A percentile compares a stretch with the other conserved stretches of the same genome.
phyloP scores from a whole-genome alignment of 2,888 invertebrate genomes.

The Andrena minutula region DNA sequence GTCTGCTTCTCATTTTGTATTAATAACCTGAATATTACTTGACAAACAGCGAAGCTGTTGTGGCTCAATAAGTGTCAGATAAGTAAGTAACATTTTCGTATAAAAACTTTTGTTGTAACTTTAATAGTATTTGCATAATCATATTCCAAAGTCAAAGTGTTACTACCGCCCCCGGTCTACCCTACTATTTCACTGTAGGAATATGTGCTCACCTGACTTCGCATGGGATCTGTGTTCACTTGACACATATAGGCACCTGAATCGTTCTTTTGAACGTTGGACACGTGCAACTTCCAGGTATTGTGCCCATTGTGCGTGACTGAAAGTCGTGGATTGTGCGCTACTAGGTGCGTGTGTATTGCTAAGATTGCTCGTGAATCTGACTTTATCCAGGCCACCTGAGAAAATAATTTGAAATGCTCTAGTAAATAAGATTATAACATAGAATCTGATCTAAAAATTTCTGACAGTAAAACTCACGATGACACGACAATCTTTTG shows the following conservation, averaged over 20 bases:
- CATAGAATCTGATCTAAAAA: background rate
- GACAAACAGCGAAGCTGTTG: too few species aligned
- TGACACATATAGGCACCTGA: constrained; percentile 98
- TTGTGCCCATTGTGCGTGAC: constrained; percentile 97
- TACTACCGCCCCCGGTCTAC: too few species aligned
- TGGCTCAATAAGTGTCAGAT: too few species aligned
- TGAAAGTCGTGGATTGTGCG: constrained; percentile 93
- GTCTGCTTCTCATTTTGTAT: too few species aligned
- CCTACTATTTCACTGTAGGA: background rate
- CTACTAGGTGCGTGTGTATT: constrained; percentile 95
- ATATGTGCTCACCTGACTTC: constrained; percentile 90
- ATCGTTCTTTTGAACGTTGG: constrained; percentile 95
- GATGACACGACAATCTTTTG: background rate
- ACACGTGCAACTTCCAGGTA: constrained; percentile 96
- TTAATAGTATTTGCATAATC: too few species aligned
- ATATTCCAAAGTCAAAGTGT: too few species aligned
- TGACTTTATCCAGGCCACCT: constrained; percentile 97
- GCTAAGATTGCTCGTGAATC: constrained; percentile 95
- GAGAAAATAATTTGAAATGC: constrained; percentile 52
- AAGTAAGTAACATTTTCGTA: too few species aligned
- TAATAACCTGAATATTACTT: too few species aligned
- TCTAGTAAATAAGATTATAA: background rate
- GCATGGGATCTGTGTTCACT: constrained; percentile 96
- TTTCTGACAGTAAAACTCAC: background rate
- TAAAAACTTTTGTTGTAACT: too few species aligned